These are phyloP conservation scores for Sinocyclocheilus anshuiensis DNA, from an alignment of 2,113 vertebrate genomes.

Conservation along the genomic window DNA sequence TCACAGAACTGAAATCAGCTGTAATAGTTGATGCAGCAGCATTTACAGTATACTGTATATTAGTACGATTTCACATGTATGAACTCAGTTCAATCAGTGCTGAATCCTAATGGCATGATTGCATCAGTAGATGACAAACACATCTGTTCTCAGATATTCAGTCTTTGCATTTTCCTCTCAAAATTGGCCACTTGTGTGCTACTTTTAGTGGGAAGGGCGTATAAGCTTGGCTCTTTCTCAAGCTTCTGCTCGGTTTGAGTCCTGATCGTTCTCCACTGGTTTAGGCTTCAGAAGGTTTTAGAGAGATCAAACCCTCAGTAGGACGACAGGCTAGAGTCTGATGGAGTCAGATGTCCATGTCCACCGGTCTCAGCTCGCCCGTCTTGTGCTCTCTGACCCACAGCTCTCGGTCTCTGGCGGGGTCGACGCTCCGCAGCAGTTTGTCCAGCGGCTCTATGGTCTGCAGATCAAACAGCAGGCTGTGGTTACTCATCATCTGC, in stretches of 20 bases:
- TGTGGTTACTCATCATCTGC: background rate
- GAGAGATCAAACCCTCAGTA: no score
- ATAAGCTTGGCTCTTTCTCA: background rate
- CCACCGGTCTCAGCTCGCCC: constrained; percentile 89
- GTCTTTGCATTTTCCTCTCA: no score
- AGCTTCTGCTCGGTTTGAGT: background rate
- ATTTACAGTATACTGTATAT: constrained; percentile 5
- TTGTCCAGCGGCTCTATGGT: constrained; percentile 97
- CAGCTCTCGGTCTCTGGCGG: constrained; percentile 89
- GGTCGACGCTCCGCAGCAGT: constrained; percentile 92
- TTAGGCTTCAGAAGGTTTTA: background rate
- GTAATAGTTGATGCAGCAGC: background rate
- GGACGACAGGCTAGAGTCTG: no score
- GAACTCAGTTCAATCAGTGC: background rate
- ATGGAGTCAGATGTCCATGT: constrained; percentile 88
- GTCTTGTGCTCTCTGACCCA: constrained; percentile 98
- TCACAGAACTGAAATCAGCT: background rate
- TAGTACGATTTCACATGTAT: background rate
- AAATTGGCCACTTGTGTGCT: no score
- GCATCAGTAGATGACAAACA: background rate
- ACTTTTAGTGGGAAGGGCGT: background rate
- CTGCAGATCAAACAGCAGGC: constrained; percentile 70
- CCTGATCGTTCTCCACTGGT: background rate
- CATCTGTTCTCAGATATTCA: background rate
- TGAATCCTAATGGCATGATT: background rate